Evolutionary conservation across 1,140 invertebrate genomes (phyloP).

Genomic region (Maconellicoccus hirsutus): DNA sequence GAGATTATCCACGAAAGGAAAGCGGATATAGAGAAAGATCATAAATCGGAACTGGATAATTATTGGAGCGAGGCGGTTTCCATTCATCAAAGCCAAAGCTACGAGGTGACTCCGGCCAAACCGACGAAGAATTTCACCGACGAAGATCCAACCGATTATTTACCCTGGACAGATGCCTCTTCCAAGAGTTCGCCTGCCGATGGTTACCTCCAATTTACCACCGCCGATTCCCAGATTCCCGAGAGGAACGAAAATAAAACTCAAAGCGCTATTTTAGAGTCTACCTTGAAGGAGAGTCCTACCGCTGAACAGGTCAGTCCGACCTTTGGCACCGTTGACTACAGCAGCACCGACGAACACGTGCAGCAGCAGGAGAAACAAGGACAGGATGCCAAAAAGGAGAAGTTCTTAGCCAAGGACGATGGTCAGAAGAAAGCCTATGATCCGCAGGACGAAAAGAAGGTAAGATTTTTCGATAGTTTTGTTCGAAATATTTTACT

Average conservation of each 20-base stretch:
- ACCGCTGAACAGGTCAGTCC: neutral
- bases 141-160: slow-evolving; percentile 30
- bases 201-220: neutral
- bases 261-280: neutral
- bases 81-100: slow-evolving; percentile 31
- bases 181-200: neutral
- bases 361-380: neutral
- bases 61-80: slow-evolving; percentile 31
- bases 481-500: neutral
- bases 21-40: neutral
- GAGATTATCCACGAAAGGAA: slow-evolving; percentile 26
- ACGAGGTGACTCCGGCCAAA: slow-evolving; percentile 34
- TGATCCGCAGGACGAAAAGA: slow-evolving; percentile 16
- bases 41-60: slow-evolving; percentile 19
- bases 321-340: neutral
- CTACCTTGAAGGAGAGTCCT: neutral
- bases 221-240: neutral
- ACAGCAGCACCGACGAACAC: neutral
- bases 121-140: slow-evolving; percentile 46
- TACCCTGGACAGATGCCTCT: slow-evolving; percentile 36
- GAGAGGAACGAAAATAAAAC: neutral
- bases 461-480: neutral
- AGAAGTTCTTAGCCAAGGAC: neutral
- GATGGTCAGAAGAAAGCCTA: slow-evolving; percentile 6
- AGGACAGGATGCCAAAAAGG: neutral